Evolutionary conservation across 2,797 vertebrate genomes (phyloP), one percentile per base, ranked within the genome.

Genomic region (Galago senegalensis): DNA sequence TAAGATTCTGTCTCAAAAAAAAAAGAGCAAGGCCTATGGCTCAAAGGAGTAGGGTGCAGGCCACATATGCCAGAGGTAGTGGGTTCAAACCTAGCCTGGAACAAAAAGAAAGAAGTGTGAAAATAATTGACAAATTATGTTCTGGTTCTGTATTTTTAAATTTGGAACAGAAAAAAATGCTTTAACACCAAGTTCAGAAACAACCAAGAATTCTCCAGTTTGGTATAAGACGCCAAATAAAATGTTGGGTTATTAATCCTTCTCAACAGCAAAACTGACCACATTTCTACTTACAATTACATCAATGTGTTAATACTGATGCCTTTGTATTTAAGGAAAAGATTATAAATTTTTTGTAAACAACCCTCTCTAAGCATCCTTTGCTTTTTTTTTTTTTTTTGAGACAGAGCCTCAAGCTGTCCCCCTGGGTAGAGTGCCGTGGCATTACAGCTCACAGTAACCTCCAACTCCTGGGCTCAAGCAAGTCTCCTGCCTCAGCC

Each of bases 131-230:
- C 76, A 96, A 94, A 83, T 34, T 34, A 23, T 65, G 83, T 58
- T 95, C 73, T 94, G n/a, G 86, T 58, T 95, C 79, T 93, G 29
- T 70, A 31, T 61, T 91, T 95, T 96, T 93, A 40, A 77, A 94
- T 91, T 89, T 91, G 79, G 83, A 93, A 96, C 65, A 94, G 79
- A 89, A 93, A 92, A 94, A 90, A 96, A 81, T 31, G 65, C 49
- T 76, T 91, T 60, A 93, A 34, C 53, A 84, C 40, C 34, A 93
- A 91, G 34, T 87, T 87, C 84, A 61, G 79, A 92, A 96, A 95
- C 65, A 89, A 92, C 63, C 76, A 70, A 87, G 69, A 81, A 92
- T 93, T 93, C 37, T 49, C 93, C 8, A 20, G 56, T 77, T 95
- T 89, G 56, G 96, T 96, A 56, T 86, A 73, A 87, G 95, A 90